Evolutionary conservation across 1,140 invertebrate species (phyloP).

Genomic region (Parapsyche elsis): DNA sequence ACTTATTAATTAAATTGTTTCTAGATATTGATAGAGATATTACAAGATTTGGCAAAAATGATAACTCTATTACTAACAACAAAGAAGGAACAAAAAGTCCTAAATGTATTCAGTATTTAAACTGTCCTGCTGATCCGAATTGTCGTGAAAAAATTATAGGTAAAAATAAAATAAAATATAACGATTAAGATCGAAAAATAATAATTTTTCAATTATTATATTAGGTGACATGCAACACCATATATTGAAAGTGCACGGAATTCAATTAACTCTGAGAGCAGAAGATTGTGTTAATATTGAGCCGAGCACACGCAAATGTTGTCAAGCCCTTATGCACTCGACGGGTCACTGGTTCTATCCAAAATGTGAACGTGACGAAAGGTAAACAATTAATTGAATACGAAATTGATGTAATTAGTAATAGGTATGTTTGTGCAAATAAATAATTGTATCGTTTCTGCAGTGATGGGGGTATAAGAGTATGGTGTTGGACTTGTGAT

Average conservation of each 20-base stretch:
- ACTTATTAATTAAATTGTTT: neutral
- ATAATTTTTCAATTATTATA: neutral
- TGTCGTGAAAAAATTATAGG: neutral
- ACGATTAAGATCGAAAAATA: neutral
- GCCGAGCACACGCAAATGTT: neutral
- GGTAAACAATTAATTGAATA: slow-evolving; percentile 15
- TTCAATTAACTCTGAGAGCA: neutral
- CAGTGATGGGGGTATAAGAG: slow-evolving; percentile 35
- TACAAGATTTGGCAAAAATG: neutral
- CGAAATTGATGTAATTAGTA: neutral
- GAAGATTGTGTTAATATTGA: neutral
- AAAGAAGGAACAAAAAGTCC: neutral
- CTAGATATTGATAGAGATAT: slow-evolving; percentile 11
- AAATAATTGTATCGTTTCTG: neutral
- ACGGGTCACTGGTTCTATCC: slow-evolving; percentile 48
- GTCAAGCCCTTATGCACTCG: slow-evolving; percentile 31
- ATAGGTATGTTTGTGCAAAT: neutral
- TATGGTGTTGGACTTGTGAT: slow-evolving; percentile 42
- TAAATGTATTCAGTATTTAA: neutral
- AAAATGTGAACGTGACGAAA: slow-evolving; percentile 45
- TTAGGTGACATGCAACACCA: slow-evolving; percentile 41
- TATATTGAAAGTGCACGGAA: slow-evolving; percentile 15
- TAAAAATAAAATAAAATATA: neutral
- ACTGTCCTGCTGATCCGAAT: slow-evolving; percentile 12
- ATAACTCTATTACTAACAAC: neutral